Evolutionary conservation across 1,140 invertebrate species (phyloP).

Genomic region (Phocides pigmalion): DNA sequence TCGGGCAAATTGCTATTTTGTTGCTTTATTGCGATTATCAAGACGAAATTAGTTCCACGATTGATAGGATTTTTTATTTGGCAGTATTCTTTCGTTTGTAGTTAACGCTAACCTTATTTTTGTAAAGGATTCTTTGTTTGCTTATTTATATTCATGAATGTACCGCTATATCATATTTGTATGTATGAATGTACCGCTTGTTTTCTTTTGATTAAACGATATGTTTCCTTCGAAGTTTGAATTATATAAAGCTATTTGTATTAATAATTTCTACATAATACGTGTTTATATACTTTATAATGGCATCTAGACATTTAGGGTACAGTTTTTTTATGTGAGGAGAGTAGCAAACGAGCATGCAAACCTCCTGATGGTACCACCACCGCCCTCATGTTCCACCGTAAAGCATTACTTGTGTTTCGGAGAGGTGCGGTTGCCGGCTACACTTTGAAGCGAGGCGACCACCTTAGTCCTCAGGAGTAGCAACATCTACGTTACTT

Average conservation of each 20-base stretch:
- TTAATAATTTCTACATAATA: too few relatives aligned
- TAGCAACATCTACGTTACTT: too few relatives aligned
- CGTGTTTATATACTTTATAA: too few relatives aligned
- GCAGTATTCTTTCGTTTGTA: slow-evolving; percentile 34
- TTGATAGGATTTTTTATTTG: slow-evolving; percentile 63
- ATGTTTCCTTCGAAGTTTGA: background rate
- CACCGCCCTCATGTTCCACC: too few relatives aligned
- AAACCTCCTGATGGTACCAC: too few relatives aligned
- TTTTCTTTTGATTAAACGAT: slow-evolving; percentile 4
- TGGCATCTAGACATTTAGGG: too few relatives aligned
- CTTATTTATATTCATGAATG: slow-evolving; percentile 24
- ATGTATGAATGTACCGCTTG: slow-evolving; percentile 2
- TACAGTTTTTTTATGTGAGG: too few relatives aligned
- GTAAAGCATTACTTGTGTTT: too few relatives aligned
- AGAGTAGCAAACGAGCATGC: too few relatives aligned
- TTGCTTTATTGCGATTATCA: slow-evolving; percentile 82
- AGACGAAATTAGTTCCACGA: slow-evolving; percentile 75
- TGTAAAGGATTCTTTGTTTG: slow-evolving; percentile 8
- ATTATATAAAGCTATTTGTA: background rate
- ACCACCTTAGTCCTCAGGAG: too few relatives aligned
- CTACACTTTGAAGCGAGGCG: too few relatives aligned
- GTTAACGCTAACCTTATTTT: slow-evolving; percentile 8
- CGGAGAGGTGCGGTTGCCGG: too few relatives aligned
- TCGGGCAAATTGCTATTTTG: slow-evolving; percentile 81
- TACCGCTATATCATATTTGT: background rate